Evolutionary conservation across 2,113 vertebrate genomes (phyloP).

Genomic region (Pelobates fuscus): DNA sequence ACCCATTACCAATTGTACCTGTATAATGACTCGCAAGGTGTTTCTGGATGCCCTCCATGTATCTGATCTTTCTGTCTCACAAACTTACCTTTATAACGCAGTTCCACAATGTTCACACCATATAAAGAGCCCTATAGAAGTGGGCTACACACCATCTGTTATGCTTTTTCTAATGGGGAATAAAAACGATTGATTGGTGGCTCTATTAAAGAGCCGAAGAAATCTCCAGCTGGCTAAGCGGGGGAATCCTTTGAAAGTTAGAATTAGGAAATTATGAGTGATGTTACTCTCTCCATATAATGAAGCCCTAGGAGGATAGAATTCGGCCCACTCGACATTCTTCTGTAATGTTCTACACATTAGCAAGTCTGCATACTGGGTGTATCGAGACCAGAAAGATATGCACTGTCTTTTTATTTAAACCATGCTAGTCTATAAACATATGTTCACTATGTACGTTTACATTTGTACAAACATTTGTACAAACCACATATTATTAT

Average conservation of each 20-base stretch:
- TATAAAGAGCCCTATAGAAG: slow-evolving; percentile 1
- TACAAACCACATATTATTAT: too few relatives aligned
- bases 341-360: slow-evolving; percentile 16
- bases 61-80: too few relatives aligned
- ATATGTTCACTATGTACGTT: background rate
- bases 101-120: background rate
- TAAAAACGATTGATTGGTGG: slow-evolving; percentile 43
- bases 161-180: slow-evolving; percentile 6
- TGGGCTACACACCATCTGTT: slow-evolving; percentile 5
- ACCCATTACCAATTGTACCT: too few relatives aligned
- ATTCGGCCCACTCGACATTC: slow-evolving; percentile 32
- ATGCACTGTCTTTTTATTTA: background rate
- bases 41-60: too few relatives aligned
- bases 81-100: background rate
- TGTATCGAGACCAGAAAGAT: background rate
- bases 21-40: too few relatives aligned
- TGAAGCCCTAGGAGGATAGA: slow-evolving; percentile 40
- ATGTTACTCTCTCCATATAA: slow-evolving; percentile 33
- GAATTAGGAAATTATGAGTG: slow-evolving; percentile 46
- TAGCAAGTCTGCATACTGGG: background rate
- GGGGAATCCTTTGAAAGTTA: slow-evolving; percentile 43
- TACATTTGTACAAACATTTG: too few relatives aligned
- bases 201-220: slow-evolving; percentile 34
- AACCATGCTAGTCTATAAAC: background rate
- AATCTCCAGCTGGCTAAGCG: slow-evolving; percentile 47